Conservation (phyloP, 2,888 invertebrate genomes). For the Aproaerema taeniolella region DNA sequence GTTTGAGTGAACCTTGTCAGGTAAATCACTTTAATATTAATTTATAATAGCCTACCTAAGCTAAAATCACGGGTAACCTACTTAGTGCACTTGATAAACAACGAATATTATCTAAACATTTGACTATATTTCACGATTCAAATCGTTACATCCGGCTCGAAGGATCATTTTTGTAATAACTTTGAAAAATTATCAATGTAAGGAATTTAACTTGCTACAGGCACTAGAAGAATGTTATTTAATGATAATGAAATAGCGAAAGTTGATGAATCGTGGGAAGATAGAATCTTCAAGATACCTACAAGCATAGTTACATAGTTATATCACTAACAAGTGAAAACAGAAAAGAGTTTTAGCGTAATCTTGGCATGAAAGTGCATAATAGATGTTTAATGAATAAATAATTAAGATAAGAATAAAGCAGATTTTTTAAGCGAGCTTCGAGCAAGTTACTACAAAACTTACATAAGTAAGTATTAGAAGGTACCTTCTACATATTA, state of each 20-base stretch:
- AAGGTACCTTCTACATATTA: too few species aligned
- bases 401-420: neutral
- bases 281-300: slow-evolving; percentile 4
- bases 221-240: too few species aligned
- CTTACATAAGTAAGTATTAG: too few species aligned
- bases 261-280: slow-evolving; percentile 6
- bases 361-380: slow-evolving; percentile 1
- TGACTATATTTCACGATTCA: too few species aligned
- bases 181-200: neutral
- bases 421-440: too few species aligned
- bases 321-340: slow-evolving; percentile 1
- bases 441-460: neutral
- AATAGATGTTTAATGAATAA: neutral
- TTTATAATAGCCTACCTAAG: too few species aligned
- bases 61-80: too few species aligned
- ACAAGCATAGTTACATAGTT: slow-evolving; percentile 2
- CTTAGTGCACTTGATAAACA: too few species aligned
- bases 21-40: too few species aligned
- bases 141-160: slow-evolving; percentile 6
- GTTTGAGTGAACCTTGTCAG: too few species aligned
- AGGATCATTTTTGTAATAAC: slow-evolving; percentile 3
- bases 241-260: slow-evolving; percentile 11
- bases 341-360: slow-evolving; percentile 3
- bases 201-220: slow-evolving; percentile 6
- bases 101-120: too few species aligned